Conservation (phyloP, 2,888 invertebrate species). For the Brenthis daphne region DNA sequence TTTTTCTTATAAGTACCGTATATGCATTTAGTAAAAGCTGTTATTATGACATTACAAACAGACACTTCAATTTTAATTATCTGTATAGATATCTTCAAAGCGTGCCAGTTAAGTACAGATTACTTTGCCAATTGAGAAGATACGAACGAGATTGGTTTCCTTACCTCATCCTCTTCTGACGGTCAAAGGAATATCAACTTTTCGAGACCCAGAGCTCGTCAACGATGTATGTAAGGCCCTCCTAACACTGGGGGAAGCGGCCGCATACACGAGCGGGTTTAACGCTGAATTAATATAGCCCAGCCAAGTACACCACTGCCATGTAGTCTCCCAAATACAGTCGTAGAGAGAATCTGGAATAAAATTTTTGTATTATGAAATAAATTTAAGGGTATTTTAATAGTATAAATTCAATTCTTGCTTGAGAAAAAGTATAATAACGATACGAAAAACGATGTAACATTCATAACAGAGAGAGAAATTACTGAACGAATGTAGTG, state of each 20-base stretch:
- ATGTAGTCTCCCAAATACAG: conserved; percentile 79
- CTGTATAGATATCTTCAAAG: no score
- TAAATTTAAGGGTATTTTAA: not conserved
- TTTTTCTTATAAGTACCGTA: no score
- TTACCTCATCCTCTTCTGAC: conserved; percentile 41
- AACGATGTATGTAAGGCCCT: conserved; percentile 57
- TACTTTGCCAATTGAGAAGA: no score
- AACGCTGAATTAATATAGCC: conserved; percentile 86
- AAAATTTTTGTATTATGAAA: not conserved
- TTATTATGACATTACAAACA: no score
- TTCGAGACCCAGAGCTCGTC: conserved; percentile 45
- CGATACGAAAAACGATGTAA: no score
- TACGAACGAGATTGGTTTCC: not conserved
- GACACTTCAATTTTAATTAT: no score
- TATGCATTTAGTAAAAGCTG: no score
- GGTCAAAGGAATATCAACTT: conserved; percentile 50
- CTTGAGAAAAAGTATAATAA: no score
- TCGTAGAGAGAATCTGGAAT: conserved; percentile 69
- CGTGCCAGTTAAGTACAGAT: no score
- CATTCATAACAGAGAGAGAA: no score
- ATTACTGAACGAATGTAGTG: no score
- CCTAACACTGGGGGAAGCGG: conserved; percentile 68
- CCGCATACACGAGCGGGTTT: conserved; percentile 86
- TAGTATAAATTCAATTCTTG: not conserved
- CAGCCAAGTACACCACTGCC: conserved; percentile 86